These are phyloP conservation scores for Umimayanthus chanpuru DNA, from an alignment of 92 coral and sea anemone genomes.

Conservation along the genomic window DNA sequence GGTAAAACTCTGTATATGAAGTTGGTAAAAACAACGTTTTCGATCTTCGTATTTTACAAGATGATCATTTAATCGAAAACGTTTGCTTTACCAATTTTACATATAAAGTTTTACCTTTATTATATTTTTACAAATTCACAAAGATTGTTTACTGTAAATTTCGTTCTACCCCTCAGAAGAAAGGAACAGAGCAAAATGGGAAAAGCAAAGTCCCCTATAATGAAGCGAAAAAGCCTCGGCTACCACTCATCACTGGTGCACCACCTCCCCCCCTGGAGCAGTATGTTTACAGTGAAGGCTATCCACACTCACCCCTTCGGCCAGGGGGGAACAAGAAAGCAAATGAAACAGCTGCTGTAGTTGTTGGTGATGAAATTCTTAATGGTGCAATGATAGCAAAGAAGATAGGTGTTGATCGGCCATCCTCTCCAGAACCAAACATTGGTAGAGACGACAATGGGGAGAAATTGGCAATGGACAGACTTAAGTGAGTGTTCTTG, in stretches of 20 bases:
- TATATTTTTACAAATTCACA: no score
- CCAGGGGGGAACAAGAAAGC: conserved; percentile 67
- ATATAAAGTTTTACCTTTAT: no score
- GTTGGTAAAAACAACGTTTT: no score
- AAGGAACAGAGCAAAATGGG: not conserved
- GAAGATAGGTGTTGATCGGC: conserved; percentile 77
- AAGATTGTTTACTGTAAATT: no score
- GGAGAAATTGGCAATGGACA: conserved; percentile 80
- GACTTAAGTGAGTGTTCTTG: conserved; percentile 62
- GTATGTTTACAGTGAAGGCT: conserved; percentile 87
- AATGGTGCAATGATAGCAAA: conserved; percentile 86
- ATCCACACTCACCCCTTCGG: conserved; percentile 71
- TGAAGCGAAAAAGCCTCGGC: conserved; percentile 55
- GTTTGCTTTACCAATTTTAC: no score
- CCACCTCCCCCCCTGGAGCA: conserved; percentile 94
- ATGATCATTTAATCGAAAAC: no score
- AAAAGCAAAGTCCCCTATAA: not conserved
- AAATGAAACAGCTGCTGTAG: conserved; percentile 39
- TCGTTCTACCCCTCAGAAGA: not conserved
- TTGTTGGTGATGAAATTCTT: conserved; percentile 70
- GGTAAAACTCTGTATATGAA: no score
- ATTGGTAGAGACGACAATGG: conserved; percentile 72
- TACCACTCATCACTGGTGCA: conserved; percentile 79
- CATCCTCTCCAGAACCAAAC: conserved; percentile 54
- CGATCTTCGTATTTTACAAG: no score